Percentiles rank a stretch among this genome's conserved stretches.
Conservation (phyloP, 2,797 vertebrate species). For the Hipposideros larvatus region DNA sequence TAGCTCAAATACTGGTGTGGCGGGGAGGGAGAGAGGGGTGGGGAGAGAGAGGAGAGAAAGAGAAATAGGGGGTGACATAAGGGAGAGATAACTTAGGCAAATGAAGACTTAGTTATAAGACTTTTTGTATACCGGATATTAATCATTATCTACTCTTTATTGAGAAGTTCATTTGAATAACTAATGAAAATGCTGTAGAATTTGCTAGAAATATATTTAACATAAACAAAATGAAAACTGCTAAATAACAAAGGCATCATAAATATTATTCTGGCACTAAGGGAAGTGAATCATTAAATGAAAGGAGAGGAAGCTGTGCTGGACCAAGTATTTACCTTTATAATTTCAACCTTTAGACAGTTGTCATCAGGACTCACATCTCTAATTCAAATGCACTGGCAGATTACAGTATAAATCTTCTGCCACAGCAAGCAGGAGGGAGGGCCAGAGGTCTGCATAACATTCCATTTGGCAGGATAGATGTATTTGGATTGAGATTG, state of each 20-base stretch:
- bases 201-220: conserved; percentile 51
- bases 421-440: background rate
- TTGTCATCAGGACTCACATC: background rate
- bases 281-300: background rate
- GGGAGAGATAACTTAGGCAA: background rate
- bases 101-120: background rate
- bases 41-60: too few relatives aligned
- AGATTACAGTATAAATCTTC: conserved; percentile 65
- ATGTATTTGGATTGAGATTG: background rate
- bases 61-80: background rate
- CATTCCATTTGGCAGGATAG: conserved; percentile 8
- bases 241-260: conserved; percentile 11
- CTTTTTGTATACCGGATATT: background rate
- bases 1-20: background rate
- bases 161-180: conserved; percentile 43
- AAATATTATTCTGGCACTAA: conserved; percentile 37
- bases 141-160: conserved; percentile 14
- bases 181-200: conserved; percentile 32
- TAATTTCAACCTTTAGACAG: conserved; percentile 56
- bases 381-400: conserved; percentile 33
- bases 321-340: conserved; percentile 1
- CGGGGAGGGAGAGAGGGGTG: background rate
- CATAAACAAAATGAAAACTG: conserved; percentile 36
- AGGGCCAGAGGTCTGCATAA: background rate
- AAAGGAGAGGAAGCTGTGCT: conserved; percentile 45